These are phyloP conservation scores for Canis aureus DNA, from an alignment of 2,113 vertebrate genomes.

Conservation along the genomic window DNA sequence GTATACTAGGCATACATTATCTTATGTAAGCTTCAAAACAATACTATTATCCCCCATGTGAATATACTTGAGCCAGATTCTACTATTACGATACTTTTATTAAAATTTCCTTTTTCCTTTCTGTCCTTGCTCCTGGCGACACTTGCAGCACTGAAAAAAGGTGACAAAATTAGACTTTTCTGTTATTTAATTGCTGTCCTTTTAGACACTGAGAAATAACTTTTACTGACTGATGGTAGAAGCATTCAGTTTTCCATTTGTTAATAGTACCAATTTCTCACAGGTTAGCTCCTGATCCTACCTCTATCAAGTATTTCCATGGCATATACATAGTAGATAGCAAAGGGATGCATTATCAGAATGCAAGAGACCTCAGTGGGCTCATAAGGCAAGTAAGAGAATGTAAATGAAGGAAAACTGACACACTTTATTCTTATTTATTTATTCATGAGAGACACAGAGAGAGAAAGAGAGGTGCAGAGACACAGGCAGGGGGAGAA, in stretches of 20 bases:
- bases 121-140: background rate
- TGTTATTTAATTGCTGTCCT: background rate
- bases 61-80: background rate
- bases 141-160: background rate
- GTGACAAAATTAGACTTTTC: background rate
- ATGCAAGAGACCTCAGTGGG: background rate
- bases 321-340: background rate
- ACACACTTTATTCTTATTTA: background rate
- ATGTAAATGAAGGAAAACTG: background rate
- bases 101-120: background rate
- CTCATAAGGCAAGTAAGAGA: background rate
- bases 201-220: background rate
- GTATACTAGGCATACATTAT: background rate
- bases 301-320: background rate
- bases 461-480: too few relatives aligned
- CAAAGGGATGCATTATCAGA: background rate
- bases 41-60: background rate
- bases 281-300: background rate
- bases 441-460: too few relatives aligned
- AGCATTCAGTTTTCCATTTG: constrained; percentile 22
- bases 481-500: too few relatives aligned
- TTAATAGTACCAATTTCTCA: background rate
- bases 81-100: background rate
- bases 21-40: background rate
- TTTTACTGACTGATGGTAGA: background rate